Evolutionary conservation across 2,797 vertebrate species (phyloP), one percentile per base, ranked within the genome.

Genomic region (Hippocampus kuda): DNA sequence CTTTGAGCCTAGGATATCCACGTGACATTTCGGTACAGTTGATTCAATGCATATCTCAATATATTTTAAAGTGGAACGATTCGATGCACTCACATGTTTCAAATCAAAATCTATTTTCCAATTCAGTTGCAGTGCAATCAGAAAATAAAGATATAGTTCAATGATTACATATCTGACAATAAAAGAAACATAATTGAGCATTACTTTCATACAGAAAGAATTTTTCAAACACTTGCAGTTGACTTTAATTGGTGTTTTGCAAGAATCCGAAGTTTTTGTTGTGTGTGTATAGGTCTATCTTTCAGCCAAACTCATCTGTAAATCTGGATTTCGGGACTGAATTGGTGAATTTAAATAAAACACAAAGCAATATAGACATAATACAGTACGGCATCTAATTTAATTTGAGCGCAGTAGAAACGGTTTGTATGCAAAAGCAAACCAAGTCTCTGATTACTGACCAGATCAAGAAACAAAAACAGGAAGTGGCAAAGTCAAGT

Each of bases 401-500:
- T 38, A 49, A 48, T 27, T 18, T 20, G 44, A 65, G 42, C n/a
- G 5, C n/a, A 46, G 42, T 65, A 15, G 48, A 44, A 65, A 16
- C 16, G 41, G 24, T 65, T 65, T 26, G 5, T 48, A 2, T 48
- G 18, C 42, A 59, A 60, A 61, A 30, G 56, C 56, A 62, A 72
- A 78, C 74, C 70, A 78, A 66, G 69, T 30, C 51, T 59, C 71
- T 26, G 67, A 60, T 57, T 34, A 81, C 72, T 68, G 74, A 66
- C 66, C 53, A 75, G 69, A 76, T 78, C 24, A 66, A 75, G 61
- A 75, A 56, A 74, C 80, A 79, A 82, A 87, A 85, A 79, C 75
- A 87, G 79, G 82, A 86, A 83, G 81, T 67, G 46, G 65, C 59
- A 62, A 76, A 68, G 13, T 71, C 65, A 68, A 84, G 69, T 44